phyloP scores from a whole-genome alignment of 2,888 invertebrate genomes.

The Embidobia sp. region DNA sequence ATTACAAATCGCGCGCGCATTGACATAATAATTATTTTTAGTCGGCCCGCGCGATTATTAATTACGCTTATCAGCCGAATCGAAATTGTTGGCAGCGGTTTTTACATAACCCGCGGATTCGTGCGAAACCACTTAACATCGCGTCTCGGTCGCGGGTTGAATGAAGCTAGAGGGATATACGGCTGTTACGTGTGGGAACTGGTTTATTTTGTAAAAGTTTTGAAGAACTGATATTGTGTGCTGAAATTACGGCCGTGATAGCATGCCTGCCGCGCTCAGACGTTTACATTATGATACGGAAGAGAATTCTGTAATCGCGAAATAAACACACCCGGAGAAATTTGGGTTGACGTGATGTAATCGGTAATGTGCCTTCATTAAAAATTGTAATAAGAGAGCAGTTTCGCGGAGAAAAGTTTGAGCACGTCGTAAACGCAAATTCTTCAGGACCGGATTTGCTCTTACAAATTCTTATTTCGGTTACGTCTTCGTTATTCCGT shows the following conservation, averaged over 20 bases:
- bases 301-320: conserved; percentile 4
- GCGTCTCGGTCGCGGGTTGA: neutral
- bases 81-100: neutral
- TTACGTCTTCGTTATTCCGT: too few relatives aligned
- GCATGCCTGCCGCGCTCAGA: neutral
- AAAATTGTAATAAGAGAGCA: neutral
- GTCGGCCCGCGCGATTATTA: conserved; percentile 21
- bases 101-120: conserved; percentile 18
- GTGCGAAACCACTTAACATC: conserved; percentile 22
- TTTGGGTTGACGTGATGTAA: conserved; percentile 9
- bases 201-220: conserved; percentile 27
- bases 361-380: conserved; percentile 6
- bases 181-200: conserved; percentile 14
- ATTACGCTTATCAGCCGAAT: conserved; percentile 37
- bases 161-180: too few relatives aligned
- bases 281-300: conserved; percentile 15
- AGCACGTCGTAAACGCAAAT: neutral
- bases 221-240: conserved; percentile 23
- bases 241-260: conserved; percentile 5
- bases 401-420: neutral
- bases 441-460: too few relatives aligned
- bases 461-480: too few relatives aligned
- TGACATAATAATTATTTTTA: conserved; percentile 46
- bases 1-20: conserved; percentile 34
- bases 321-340: conserved; percentile 4